phyloP scores from a whole-genome alignment of 1,140 invertebrate genomes.

The Rhynchophorus ferrugineus region DNA sequence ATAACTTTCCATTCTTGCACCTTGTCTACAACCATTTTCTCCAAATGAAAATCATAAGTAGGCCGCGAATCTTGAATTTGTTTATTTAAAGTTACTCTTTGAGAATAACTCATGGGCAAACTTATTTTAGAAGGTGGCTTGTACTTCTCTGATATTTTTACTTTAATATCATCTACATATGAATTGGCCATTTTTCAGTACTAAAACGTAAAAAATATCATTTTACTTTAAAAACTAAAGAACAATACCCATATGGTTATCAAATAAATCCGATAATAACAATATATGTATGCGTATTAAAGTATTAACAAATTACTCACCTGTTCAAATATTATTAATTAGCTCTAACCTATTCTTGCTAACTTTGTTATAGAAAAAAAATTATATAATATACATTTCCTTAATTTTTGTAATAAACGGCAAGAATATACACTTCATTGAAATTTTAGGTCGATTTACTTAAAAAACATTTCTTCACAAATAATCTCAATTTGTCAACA shows the following conservation, averaged over 20 bases:
- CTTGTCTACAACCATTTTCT: conserved; percentile 60
- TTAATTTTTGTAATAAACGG: too few species aligned
- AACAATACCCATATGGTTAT: too few species aligned
- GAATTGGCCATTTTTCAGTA: conserved; percentile 16
- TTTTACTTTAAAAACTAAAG: too few species aligned
- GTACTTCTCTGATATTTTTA: conserved; percentile 80
- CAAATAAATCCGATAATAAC: too few species aligned
- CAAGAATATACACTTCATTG: too few species aligned
- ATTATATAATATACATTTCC: too few species aligned
- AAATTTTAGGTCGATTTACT: too few species aligned
- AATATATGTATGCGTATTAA: too few species aligned
- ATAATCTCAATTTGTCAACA: background rate
- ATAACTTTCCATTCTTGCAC: conserved; percentile 59
- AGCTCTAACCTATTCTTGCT: too few species aligned
- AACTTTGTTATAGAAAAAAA: too few species aligned
- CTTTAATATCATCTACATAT: conserved; percentile 74
- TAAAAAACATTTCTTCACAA: background rate
- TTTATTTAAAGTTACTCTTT: conserved; percentile 50
- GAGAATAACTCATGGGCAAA: conserved; percentile 57
- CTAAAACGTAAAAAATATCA: background rate
- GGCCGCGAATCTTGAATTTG: conserved; percentile 44
- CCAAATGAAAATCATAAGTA: conserved; percentile 64
- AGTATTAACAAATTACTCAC: too few species aligned
- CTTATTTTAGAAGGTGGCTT: conserved; percentile 67
- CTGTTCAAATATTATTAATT: too few species aligned